Conservation (phyloP, 1,140 invertebrate species). For the Macrobrachium nipponense region DNA sequence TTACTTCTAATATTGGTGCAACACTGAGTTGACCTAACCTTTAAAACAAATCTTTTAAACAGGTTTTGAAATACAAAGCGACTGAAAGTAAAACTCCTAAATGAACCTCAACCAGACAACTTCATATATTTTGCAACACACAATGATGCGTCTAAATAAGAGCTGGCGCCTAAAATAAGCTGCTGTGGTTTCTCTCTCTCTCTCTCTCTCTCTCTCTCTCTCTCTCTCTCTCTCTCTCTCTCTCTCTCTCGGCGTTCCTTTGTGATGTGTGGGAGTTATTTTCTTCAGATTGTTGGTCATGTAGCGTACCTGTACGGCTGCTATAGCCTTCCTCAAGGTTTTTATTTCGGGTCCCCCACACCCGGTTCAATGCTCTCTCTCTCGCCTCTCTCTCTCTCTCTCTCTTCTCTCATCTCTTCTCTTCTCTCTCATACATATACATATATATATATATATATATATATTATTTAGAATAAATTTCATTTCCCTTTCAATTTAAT, state of each 20-base stretch:
- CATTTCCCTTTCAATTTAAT: neutral
- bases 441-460: too few relatives aligned
- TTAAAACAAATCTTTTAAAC: too few relatives aligned
- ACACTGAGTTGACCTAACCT: too few relatives aligned
- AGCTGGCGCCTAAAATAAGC: neutral
- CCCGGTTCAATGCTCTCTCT: neutral
- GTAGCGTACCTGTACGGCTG: too few relatives aligned
- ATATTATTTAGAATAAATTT: too few relatives aligned
- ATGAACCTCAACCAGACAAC: too few relatives aligned
- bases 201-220: conserved; percentile 25
- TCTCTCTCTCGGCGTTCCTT: neutral
- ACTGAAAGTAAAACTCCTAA: too few relatives aligned
- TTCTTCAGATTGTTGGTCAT: neutral
- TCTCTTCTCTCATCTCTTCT: neutral
- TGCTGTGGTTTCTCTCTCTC: neutral
- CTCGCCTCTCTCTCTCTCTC: neutral
- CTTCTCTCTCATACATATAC: neutral
- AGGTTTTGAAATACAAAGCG: too few relatives aligned
- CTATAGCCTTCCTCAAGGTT: neutral
- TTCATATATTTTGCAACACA: too few relatives aligned
- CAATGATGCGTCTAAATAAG: too few relatives aligned
- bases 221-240: conserved; percentile 16
- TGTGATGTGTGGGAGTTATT: neutral
- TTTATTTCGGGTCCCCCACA: neutral
- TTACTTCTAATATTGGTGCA: too few relatives aligned